Conservation (phyloP, 35 echinoderm and acorn worm genomes). For the Anneissia japonica region DNA sequence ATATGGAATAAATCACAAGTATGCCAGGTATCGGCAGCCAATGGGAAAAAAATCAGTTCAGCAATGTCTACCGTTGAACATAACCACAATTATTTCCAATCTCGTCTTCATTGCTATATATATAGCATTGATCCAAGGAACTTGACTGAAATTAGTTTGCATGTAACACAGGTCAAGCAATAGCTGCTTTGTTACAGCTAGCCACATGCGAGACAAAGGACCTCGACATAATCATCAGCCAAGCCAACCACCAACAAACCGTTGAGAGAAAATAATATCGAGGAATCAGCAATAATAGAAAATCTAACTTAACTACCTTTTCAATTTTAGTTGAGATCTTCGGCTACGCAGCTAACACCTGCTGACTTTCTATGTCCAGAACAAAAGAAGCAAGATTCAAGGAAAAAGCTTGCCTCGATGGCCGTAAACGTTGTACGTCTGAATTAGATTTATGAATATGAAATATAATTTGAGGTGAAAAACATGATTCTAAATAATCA, state of each 20-base stretch:
- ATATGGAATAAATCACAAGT: no score
- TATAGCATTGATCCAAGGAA: background rate
- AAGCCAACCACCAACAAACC: background rate
- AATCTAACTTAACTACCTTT: no score
- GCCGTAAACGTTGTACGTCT: no score
- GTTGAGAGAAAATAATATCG: no score
- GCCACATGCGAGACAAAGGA: background rate
- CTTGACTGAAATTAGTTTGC: background rate
- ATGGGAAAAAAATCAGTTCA: background rate
- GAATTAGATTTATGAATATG: background rate
- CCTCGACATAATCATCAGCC: background rate
- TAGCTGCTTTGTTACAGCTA: background rate
- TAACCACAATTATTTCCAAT: background rate
- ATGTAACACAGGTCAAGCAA: background rate
- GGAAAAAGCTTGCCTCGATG: background rate
- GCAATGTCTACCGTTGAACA: background rate
- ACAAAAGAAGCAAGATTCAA: background rate
- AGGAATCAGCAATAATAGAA: background rate
- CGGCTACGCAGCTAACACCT: background rate
- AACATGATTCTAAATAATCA: background rate
- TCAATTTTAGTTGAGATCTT: no score
- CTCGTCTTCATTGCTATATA: background rate
- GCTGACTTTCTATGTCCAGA: background rate
- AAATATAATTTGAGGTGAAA: background rate
- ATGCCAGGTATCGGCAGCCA: background rate